Evolutionary conservation across 2,888 invertebrate genomes (phyloP).

Genomic region (Napeogenes sylphis): DNA sequence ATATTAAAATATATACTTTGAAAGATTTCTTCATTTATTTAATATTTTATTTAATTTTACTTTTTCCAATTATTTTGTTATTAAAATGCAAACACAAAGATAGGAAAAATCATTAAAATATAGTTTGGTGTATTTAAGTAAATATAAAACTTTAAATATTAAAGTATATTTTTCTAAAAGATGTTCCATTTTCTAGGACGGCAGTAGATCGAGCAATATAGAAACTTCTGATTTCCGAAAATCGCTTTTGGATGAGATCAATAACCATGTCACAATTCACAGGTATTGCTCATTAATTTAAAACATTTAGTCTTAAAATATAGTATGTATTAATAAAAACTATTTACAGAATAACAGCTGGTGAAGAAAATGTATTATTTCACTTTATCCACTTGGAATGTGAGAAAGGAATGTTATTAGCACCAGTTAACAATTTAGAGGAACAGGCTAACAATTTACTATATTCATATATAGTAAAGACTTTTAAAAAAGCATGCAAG

Average conservation of each 20-base stretch:
- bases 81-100: no score
- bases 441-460: slow-evolving; percentile 55
- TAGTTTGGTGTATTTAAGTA: no score
- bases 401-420: slow-evolving; percentile 83
- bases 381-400: slow-evolving; percentile 86
- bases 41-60: no score
- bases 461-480: slow-evolving; percentile 80
- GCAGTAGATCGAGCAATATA: slow-evolving; percentile 80
- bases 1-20: no score
- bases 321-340: background rate
- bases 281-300: slow-evolving; percentile 41
- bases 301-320: slow-evolving; percentile 1
- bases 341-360: slow-evolving; percentile 79
- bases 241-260: slow-evolving; percentile 83
- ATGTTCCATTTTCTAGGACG: slow-evolving; percentile 72
- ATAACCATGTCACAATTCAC: slow-evolving; percentile 76
- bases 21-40: no score
- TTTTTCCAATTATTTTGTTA: no score
- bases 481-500: slow-evolving; percentile 84
- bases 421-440: slow-evolving; percentile 73
- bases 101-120: no score
- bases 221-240: slow-evolving; percentile 85
- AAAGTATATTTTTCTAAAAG: background rate
- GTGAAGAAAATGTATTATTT: slow-evolving; percentile 84
- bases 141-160: no score